Conservation (phyloP, 2,888 invertebrate genomes). For the Miltochrista miniata region DNA sequence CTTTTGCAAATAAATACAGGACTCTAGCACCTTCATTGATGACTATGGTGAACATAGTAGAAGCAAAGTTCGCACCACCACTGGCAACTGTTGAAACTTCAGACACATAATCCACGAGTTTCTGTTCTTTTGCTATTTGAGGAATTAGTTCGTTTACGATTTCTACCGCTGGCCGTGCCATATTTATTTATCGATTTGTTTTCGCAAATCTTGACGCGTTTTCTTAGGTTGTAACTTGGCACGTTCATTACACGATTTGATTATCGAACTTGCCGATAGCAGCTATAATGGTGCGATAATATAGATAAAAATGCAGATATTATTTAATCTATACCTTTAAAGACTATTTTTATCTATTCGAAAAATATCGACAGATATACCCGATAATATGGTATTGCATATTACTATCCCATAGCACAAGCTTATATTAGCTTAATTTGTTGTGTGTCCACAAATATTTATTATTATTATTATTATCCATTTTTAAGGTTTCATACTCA, state of each 20-base stretch:
- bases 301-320: too few species aligned
- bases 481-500: too few species aligned
- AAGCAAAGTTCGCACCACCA: not conserved
- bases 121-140: slow-evolving; percentile 2
- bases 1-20: slow-evolving; percentile 1
- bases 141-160: slow-evolving; percentile 10
- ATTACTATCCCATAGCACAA: too few species aligned
- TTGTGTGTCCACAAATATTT: too few species aligned
- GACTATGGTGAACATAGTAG: not conserved
- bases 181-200: not conserved
- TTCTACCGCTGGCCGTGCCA: not conserved
- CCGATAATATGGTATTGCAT: too few species aligned
- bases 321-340: too few species aligned
- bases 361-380: too few species aligned
- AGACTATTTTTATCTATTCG: too few species aligned
- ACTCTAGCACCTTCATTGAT: not conserved
- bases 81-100: not conserved
- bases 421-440: too few species aligned
- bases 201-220: not conserved
- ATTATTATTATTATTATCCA: too few species aligned
- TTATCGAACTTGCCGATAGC: not conserved
- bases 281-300: not conserved
- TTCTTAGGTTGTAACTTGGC: not conserved
- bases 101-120: not conserved
- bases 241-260: not conserved